A percentile compares a stretch with the other conserved stretches of the same genome.
Evolutionary conservation across 2,113 vertebrate species (phyloP).

Genomic region (Pampusana beccarii): DNA sequence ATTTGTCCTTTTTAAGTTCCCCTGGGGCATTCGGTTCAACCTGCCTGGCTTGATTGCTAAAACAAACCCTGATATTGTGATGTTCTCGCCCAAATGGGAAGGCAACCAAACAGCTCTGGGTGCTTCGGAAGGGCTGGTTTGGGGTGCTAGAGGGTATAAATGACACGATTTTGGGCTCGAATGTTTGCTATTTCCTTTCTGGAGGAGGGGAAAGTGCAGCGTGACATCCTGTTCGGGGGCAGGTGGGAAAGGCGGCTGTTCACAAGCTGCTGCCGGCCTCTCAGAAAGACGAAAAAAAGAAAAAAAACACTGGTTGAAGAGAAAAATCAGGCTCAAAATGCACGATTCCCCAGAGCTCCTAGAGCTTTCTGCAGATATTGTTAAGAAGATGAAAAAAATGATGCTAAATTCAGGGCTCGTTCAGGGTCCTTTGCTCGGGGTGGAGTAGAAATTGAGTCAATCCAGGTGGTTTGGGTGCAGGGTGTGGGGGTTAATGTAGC

Average conservation of each 20-base stretch:
- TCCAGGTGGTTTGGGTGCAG: neutral
- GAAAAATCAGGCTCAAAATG: neutral
- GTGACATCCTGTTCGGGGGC: neutral
- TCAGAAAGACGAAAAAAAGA: no score
- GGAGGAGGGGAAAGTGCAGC: accelerated
- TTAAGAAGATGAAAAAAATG: neutral
- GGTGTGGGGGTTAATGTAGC: neutral
- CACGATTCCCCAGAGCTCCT: neutral
- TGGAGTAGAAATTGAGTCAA: neutral
- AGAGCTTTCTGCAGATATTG: accelerated
- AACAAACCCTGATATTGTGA: accelerated
- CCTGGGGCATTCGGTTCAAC: neutral
- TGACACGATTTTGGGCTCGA: accelerated
- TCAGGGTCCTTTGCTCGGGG: neutral
- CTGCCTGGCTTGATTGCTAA: neutral
- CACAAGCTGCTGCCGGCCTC: neutral
- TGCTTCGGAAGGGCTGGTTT: accelerated
- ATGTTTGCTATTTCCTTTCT: neutral
- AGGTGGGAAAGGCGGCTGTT: neutral
- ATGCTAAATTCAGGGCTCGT: neutral
- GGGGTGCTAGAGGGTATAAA: neutral
- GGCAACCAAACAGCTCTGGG: neutral
- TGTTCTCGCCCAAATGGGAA: neutral
- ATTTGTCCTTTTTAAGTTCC: neutral
- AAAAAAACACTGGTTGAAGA: neutral